These are phyloP conservation scores for Diabrotica balteata DNA, from an alignment of 2,888 invertebrate species.

Conservation along the genomic window DNA sequence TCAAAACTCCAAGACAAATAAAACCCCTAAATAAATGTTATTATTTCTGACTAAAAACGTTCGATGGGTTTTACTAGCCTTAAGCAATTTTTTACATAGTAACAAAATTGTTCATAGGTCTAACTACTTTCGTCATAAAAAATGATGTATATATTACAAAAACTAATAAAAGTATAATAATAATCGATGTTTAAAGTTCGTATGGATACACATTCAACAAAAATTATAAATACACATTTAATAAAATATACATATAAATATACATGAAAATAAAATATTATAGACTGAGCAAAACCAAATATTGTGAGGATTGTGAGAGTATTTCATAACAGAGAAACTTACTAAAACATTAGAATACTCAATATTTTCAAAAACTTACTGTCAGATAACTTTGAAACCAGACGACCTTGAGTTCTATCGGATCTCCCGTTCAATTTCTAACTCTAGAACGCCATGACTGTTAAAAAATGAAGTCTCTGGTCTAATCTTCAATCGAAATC, in stretches of 20 bases:
- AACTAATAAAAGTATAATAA: slow-evolving; percentile 34
- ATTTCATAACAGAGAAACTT: slow-evolving; percentile 42
- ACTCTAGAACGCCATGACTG: no score
- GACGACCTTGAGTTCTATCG: no score
- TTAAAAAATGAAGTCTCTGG: no score
- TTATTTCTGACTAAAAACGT: slow-evolving; percentile 20
- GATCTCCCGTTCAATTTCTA: no score
- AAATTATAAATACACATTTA: slow-evolving; percentile 28
- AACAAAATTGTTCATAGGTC: slow-evolving; percentile 8
- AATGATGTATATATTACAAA: slow-evolving; percentile 31
- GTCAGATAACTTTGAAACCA: no score
- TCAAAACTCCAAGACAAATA: no score
- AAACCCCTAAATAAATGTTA: no score
- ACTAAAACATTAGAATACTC: no score
- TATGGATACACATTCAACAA: slow-evolving; percentile 15
- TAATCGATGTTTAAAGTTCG: slow-evolving; percentile 21
- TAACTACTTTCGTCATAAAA: slow-evolving; percentile 13
- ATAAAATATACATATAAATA: slow-evolving; percentile 44
- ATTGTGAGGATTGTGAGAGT: slow-evolving; percentile 23
- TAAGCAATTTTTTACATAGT: slow-evolving; percentile 33
- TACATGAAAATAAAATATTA: slow-evolving; percentile 40
- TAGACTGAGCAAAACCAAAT: slow-evolving; percentile 46
- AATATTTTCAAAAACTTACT: no score
- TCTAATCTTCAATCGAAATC: no score
- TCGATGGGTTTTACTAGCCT: neutral